Evolutionary conservation across 2,797 vertebrate genomes (phyloP).

Genomic region (Discoglossus pictus): DNA sequence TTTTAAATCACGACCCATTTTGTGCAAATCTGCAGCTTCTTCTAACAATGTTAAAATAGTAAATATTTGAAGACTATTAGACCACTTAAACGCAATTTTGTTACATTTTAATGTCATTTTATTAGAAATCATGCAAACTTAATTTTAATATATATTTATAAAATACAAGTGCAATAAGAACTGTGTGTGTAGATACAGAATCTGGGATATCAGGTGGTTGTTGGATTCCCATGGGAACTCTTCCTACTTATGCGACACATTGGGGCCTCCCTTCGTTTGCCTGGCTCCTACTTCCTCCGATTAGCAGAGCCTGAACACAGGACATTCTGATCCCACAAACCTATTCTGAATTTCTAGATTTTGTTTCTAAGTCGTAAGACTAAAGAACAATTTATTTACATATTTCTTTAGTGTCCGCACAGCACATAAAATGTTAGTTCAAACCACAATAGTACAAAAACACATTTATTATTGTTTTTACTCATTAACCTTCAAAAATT

Average conservation of each 20-base stretch:
- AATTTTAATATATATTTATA: slow-evolving; percentile 65
- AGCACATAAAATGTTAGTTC: slow-evolving; percentile 53
- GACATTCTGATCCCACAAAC: slow-evolving; percentile 47
- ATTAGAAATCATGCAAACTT: slow-evolving; percentile 83
- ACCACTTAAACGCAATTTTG: slow-evolving; percentile 63
- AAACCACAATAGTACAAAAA: slow-evolving; percentile 18
- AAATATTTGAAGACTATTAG: slow-evolving; percentile 58
- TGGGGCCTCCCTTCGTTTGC: background rate
- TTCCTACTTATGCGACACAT: slow-evolving; percentile 35
- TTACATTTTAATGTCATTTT: slow-evolving; percentile 74
- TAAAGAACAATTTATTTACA: slow-evolving; percentile 58
- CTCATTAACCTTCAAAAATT: slow-evolving; percentile 19
- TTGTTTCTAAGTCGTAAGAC: slow-evolving; percentile 14
- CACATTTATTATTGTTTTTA: slow-evolving; percentile 3
- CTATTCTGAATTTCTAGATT: slow-evolving; percentile 39
- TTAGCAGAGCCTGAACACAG: background rate
- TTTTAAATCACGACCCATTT: slow-evolving; percentile 14
- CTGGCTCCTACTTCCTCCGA: slow-evolving; percentile 46
- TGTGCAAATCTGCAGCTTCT: slow-evolving; percentile 57
- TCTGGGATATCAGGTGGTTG: slow-evolving; percentile 53
- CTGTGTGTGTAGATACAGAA: slow-evolving; percentile 67
- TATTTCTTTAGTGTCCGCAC: slow-evolving; percentile 60
- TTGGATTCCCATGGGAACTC: slow-evolving; percentile 48
- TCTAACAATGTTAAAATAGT: slow-evolving; percentile 40
- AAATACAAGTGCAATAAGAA: slow-evolving; percentile 76